phyloP scores from a whole-genome alignment of 2,797 vertebrate species.

The Cygnus olor region DNA sequence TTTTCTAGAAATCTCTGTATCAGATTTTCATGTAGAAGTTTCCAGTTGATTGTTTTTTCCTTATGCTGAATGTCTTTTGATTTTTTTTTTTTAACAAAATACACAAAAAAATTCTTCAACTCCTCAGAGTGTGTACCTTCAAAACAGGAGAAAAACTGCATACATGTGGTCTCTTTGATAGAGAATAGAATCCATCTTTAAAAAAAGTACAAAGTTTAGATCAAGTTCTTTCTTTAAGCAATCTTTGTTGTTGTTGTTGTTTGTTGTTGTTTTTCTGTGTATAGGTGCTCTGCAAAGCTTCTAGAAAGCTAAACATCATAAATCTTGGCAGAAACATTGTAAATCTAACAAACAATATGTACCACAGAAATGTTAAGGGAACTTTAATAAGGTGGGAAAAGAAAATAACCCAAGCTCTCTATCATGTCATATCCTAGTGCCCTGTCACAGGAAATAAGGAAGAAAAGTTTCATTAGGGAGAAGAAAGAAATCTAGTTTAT shows the following conservation, averaged over 20 bases:
- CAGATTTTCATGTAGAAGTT: background rate
- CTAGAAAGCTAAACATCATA: background rate
- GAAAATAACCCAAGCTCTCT: background rate
- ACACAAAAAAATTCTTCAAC: background rate
- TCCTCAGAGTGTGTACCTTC: rapidly evolving
- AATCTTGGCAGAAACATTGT: background rate
- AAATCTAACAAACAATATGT: background rate
- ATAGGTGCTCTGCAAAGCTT: background rate
- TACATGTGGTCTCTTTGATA: background rate
- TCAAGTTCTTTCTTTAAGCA: background rate
- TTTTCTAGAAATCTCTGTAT: background rate
- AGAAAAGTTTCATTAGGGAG: background rate
- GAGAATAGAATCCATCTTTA: background rate
- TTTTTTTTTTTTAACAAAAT: background rate
- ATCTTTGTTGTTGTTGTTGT: background rate
- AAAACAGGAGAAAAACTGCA: background rate
- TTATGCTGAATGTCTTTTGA: background rate
- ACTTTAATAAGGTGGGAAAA: background rate
- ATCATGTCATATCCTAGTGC: rapidly evolving
- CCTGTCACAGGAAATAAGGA: background rate
- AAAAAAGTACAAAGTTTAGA: background rate
- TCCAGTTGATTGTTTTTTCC: background rate
- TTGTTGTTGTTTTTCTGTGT: background rate
- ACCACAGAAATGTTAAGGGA: background rate
- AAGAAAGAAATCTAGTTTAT: background rate